A percentile compares a stretch with the other conserved stretches of the same genome.
Conservation (phyloP, 2,797 vertebrate species). For the Microctenopoma stevenorrisi region DNA sequence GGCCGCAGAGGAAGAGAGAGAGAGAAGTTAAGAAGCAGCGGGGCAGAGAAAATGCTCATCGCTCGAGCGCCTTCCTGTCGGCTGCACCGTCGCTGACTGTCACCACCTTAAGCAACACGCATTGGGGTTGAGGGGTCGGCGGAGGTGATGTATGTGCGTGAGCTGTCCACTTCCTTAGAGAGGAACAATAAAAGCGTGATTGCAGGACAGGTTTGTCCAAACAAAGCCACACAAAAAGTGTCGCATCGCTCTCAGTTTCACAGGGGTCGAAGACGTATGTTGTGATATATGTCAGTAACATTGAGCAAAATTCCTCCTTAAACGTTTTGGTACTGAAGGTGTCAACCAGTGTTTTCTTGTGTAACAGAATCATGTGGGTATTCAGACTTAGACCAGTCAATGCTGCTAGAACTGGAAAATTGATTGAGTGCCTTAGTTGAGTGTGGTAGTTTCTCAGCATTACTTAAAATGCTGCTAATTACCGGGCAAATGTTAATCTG, state of each 20-base stretch:
- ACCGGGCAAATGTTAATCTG: too few species aligned
- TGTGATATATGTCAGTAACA: not conserved
- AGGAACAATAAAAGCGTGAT: constrained; percentile 44
- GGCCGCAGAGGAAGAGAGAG: constrained; percentile 41
- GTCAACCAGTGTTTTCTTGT: not conserved
- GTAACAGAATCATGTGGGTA: too few species aligned
- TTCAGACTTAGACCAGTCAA: too few species aligned
- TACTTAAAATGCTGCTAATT: too few species aligned
- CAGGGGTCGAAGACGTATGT: not conserved
- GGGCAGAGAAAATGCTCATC: constrained; percentile 65
- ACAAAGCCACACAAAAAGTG: not conserved
- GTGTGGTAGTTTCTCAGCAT: too few species aligned
- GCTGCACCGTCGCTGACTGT: constrained; percentile 64
- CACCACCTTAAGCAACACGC: constrained; percentile 75
- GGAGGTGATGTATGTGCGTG: constrained; percentile 42
- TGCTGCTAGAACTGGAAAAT: too few species aligned
- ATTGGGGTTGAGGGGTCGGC: constrained; percentile 64
- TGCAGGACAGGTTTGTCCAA: constrained; percentile 41
- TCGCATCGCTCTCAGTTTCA: not conserved
- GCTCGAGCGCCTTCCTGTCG: constrained; percentile 58
- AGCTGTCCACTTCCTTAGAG: constrained; percentile 40
- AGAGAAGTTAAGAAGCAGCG: constrained; percentile 38
- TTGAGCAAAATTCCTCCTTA: not conserved
- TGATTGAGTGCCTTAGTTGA: too few species aligned
- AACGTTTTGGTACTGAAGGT: not conserved